Evolutionary conservation across 2,113 vertebrate species (phyloP).

Genomic region (Zosterops pallidus): DNA sequence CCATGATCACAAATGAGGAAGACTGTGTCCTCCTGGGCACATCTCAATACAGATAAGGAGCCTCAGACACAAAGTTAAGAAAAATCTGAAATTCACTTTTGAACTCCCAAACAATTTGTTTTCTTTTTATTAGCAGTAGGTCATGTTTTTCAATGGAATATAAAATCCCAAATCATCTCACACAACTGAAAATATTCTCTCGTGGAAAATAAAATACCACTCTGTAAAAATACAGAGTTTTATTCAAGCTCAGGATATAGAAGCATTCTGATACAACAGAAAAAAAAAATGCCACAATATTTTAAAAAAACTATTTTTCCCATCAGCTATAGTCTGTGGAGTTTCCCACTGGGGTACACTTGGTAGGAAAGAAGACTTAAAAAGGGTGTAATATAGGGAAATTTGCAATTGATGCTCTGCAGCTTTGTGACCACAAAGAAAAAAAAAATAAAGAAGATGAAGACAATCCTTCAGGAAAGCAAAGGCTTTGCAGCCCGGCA

Average conservation of each 20-base stretch:
- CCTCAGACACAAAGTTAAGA: background rate
- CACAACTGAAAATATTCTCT: background rate
- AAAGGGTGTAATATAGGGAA: rapidly evolving
- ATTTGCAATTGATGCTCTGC: too few relatives aligned
- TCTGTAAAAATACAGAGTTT: background rate
- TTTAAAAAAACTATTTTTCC: background rate
- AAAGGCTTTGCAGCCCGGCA: too few relatives aligned
- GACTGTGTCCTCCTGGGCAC: rapidly evolving
- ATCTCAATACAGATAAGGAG: background rate
- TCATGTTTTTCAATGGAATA: rapidly evolving
- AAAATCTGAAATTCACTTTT: background rate
- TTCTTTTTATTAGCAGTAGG: background rate
- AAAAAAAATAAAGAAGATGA: rapidly evolving
- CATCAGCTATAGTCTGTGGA: background rate
- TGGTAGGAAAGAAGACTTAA: rapidly evolving
- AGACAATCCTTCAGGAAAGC: too few relatives aligned
- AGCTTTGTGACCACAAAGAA: too few relatives aligned
- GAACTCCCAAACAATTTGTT: background rate
- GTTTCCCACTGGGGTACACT: background rate
- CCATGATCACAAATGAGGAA: background rate
- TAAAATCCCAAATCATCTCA: background rate
- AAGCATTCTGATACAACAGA: background rate
- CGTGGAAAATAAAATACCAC: rapidly evolving
- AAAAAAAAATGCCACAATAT: background rate
- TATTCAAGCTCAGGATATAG: background rate